Conservation (phyloP, 2,797 vertebrate species). For the Artibeus jamaicensis region DNA sequence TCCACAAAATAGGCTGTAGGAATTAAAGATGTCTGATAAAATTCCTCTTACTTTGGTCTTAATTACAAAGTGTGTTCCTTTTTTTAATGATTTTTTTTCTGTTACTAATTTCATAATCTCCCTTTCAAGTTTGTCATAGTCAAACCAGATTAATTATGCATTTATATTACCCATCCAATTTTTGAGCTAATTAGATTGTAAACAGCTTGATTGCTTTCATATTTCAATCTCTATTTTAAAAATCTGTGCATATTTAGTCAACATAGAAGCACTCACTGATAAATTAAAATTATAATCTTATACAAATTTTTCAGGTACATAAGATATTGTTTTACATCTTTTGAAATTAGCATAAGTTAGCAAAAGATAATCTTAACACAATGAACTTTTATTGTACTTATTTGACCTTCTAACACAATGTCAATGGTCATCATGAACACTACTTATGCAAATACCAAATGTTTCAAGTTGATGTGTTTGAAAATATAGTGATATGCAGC, state of each 20-base stretch:
- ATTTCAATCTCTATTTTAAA: slow-evolving; percentile 82
- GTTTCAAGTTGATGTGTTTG: not conserved
- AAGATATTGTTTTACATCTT: slow-evolving; percentile 36
- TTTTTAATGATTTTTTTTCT: slow-evolving; percentile 49
- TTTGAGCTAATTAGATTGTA: slow-evolving; percentile 82
- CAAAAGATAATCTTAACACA: slow-evolving; percentile 40
- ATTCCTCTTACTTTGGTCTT: slow-evolving; percentile 7
- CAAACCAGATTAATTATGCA: slow-evolving; percentile 70
- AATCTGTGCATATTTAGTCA: slow-evolving; percentile 84
- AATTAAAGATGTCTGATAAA: not conserved
- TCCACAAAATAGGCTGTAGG: not conserved
- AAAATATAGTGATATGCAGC: slow-evolving; percentile 10
- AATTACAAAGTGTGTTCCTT: not conserved
- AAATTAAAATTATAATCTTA: slow-evolving; percentile 77
- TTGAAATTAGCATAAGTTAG: slow-evolving; percentile 49
- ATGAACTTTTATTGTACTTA: not conserved
- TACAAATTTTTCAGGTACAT: slow-evolving; percentile 43
- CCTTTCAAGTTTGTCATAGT: slow-evolving; percentile 66
- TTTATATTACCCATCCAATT: slow-evolving; percentile 79
- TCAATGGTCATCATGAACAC: not conserved
- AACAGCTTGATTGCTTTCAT: slow-evolving; percentile 82
- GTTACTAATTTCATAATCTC: slow-evolving; percentile 71
- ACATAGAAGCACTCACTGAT: slow-evolving; percentile 80
- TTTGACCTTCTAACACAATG: slow-evolving; percentile 23
- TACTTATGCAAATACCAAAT: slow-evolving; percentile 2